phyloP scores from a whole-genome alignment of 2,888 invertebrate species.

The Chalcis sispes region DNA sequence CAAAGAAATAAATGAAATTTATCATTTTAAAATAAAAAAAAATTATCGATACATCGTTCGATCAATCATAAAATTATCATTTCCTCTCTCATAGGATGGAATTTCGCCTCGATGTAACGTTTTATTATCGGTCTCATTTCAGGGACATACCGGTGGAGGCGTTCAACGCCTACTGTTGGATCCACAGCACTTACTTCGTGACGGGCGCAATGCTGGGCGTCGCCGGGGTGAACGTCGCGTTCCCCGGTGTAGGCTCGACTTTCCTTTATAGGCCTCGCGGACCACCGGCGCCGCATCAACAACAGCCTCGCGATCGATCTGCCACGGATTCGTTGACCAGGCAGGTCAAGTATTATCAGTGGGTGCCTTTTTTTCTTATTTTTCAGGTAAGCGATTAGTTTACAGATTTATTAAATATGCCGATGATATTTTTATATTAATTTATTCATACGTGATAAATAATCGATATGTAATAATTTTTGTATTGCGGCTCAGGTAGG shows the following conservation, averaged over 20 bases:
- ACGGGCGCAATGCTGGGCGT: conserved; percentile 90
- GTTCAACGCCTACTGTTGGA: conserved; percentile 96
- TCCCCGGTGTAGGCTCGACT: conserved; percentile 86
- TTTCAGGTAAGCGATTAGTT: conserved; percentile 85
- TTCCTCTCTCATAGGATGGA: too few relatives aligned
- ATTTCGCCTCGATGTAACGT: too few relatives aligned
- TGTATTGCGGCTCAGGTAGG: too few relatives aligned
- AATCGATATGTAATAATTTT: too few relatives aligned
- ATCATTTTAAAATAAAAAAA: too few relatives aligned
- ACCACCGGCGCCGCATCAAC: conserved; percentile 77
- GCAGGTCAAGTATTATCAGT: conserved; percentile 94
- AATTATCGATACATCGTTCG: too few relatives aligned
- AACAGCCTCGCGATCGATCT: conserved; percentile 16
- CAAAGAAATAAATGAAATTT: too few relatives aligned
- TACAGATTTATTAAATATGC: too few relatives aligned
- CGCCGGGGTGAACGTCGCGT: conserved; percentile 83
- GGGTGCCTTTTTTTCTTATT: conserved; percentile 98
- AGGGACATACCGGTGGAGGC: conserved; percentile 95
- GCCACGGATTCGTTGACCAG: conserved; percentile 74
- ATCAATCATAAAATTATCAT: too few relatives aligned
- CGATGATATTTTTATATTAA: background rate
- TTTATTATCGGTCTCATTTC: too few relatives aligned
- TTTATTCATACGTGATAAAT: too few relatives aligned
- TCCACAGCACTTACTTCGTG: conserved; percentile 94
- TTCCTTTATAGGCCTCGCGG: conserved; percentile 77